Evolutionary conservation across 1,140 invertebrate genomes (phyloP), one percentile per base, ranked within the genome.

Genomic region (Melitaea cinxia): DNA sequence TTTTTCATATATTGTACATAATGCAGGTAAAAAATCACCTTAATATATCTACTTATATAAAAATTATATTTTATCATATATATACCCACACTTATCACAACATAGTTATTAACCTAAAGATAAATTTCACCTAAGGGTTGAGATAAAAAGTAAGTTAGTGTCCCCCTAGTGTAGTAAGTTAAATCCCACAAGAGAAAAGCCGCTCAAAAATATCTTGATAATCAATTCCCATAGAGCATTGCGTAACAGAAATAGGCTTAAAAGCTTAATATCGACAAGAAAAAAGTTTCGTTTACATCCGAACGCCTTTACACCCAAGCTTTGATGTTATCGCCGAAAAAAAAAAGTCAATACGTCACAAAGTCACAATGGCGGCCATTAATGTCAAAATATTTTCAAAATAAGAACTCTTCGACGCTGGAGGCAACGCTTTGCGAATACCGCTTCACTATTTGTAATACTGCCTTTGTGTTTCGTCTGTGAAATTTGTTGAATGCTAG

Each of bases 371-470:
- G 66, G 70, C 75, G 66, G 62, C 75, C 58, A 79, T 83, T 80
- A 83, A 82, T 73, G 80, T 84, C 78, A 84, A 84, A 84, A 84
- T 82, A 82, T 84, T 84, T 84, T 82, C 77, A 81, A 82, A 82
- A 82, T 75, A 71, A 66, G 70, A 78, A 73, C 74, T 60, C n/a
- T 57, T 77, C 78, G 67, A 75, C 79, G 70, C 75, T 68, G 72
- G 70, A 70, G 78, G 78, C 75, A 65, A 58, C 64, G 59, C 80
- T 78, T 81, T 77, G 75, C 70, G 45, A 66, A 77, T 64, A 68
- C 79, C 77, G 79, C 72, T 57, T 54, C n/a, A 24, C 55, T 55
- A 55, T 42, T 59, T 24, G 14, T 54, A 23, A 33, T 52, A 52
- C n/a, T 17, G 28, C 10, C n/a, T 17, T 24, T 52, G 42, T 24